Evolutionary conservation across 1,140 invertebrate species (phyloP).

Genomic region (Drosophila busckii): DNA sequence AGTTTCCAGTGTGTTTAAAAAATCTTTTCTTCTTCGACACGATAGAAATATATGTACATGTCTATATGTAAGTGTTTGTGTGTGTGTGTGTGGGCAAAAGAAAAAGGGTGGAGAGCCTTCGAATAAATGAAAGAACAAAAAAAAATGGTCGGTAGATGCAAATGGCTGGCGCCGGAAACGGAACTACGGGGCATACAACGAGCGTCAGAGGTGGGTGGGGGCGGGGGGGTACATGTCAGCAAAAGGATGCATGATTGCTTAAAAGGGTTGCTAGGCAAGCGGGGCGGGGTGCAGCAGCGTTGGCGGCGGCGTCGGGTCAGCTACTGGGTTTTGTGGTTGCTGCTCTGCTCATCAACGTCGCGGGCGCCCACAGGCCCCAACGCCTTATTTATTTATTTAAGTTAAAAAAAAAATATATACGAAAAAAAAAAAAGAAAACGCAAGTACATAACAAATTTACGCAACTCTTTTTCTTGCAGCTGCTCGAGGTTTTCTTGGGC

Average conservation of each 20-base stretch:
- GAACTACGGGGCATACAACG: conserved; percentile 44
- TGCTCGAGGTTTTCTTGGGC: conserved; percentile 36
- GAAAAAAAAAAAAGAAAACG: conserved; percentile 23
- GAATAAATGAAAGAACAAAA: conserved; percentile 73
- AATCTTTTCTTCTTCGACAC: conserved; percentile 71
- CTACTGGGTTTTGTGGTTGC: conserved; percentile 47
- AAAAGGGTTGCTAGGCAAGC: conserved; percentile 12
- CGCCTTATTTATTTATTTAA: conserved; percentile 69
- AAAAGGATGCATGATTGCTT: conserved; percentile 72
- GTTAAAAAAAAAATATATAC: conserved; percentile 38
- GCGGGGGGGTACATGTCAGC: conserved; percentile 27
- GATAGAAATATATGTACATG: conserved; percentile 32
- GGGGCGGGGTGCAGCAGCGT: background rate
- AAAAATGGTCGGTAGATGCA: too few relatives aligned
- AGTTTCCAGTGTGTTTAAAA: conserved; percentile 53
- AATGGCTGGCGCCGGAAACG: conserved; percentile 73
- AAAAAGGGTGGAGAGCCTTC: conserved; percentile 31
- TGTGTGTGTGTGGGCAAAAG: background rate
- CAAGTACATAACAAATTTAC: conserved; percentile 72
- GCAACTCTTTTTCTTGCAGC: conserved; percentile 58
- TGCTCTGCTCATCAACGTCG: conserved; percentile 41
- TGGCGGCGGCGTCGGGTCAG: conserved; percentile 11
- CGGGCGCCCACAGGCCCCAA: conserved; percentile 20
- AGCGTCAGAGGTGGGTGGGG: background rate
- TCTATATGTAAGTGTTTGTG: conserved; percentile 1